Base-by-base conservation (phyloP, 1,140 invertebrate genomes). In the Panonychus citri region DNA sequence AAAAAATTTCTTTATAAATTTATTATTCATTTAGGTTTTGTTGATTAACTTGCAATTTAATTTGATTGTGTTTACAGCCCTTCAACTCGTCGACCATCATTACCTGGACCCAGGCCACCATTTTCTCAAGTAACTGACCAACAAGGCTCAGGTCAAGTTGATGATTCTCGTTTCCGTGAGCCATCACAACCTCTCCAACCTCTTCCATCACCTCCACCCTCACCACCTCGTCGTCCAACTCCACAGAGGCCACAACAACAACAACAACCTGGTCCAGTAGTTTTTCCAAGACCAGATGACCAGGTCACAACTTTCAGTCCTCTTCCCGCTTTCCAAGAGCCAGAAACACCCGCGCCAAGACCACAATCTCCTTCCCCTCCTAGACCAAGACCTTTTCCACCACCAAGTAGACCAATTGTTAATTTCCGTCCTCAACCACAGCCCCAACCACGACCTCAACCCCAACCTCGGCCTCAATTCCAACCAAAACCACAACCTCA, bases 91-190 rank as follows among this genome's bases (percentile, higher is more conserved):
- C 49, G 54, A 42, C 43, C 56, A 28, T 50, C 46, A 3, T 55
- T 53, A 25, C 26, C 57, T 26, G 50, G 43, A 19, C 53, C 55
- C 12, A 48, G 56, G n/a, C 60, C 60, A 12, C 46, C 54, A n/a
- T 50, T 52, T 42, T 43, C 57, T 17, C 57, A 54, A 13, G 46
- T 53, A 28, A 61, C 46, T 34, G 30, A 34, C 30, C 30, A 34
- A 34, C 30, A 34, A 34, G 30, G 30, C 12, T 12, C 30, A 34
- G 30, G 30, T 34, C 30, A 34, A 12, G 30, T 34, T 7, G 30
- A 34, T 7, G 30, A 34, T 34, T 34, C 30, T 12, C 30, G 30
- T 34, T 34, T 34, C 12, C 30, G 30, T 34, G 30, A 34, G 21
- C 50, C 60, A 26, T 52, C 37, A 42, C 19, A 30, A 26, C 55